A percentile compares a stretch with the other conserved stretches of the same genome.
Evolutionary conservation across 2,888 invertebrate genomes (phyloP).

Genomic region (Aphidius colemani): DNA sequence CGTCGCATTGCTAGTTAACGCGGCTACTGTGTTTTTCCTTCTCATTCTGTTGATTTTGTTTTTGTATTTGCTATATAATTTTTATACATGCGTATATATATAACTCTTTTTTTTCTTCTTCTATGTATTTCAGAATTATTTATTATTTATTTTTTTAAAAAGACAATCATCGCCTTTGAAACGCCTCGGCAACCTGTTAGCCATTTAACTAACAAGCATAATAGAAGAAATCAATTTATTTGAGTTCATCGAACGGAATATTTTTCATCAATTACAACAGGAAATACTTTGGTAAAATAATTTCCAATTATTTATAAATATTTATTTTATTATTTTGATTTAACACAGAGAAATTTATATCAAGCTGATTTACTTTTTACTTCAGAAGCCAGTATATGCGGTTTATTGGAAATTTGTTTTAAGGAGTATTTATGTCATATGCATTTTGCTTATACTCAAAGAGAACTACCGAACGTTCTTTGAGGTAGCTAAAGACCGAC

Average conservation of each 20-base stretch:
- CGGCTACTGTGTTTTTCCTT: conserved; percentile 30
- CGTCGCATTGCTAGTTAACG: conserved; percentile 47
- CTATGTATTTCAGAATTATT: conserved; percentile 4
- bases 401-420: neutral
- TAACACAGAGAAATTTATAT: neutral
- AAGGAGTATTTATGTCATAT: neutral
- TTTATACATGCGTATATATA: too few species aligned
- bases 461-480: neutral
- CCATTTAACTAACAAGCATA: too few species aligned
- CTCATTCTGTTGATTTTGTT: conserved; percentile 20
- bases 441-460: neutral
- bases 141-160: conserved; percentile 11
- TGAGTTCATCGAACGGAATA: too few species aligned
- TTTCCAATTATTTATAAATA: neutral
- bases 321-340: conserved; percentile 3
- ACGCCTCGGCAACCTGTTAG: conserved; percentile 24
- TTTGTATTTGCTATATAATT: neutral
- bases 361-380: neutral
- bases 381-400: conserved; percentile 2
- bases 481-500: conserved; percentile 22
- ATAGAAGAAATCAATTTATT: too few species aligned
- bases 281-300: conserved; percentile 8
- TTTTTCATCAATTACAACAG: neutral
- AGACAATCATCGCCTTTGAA: conserved; percentile 11
- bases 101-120: neutral